Base-by-base conservation (phyloP, 2,888 invertebrate genomes). In the Metallyticus violacea region DNA sequence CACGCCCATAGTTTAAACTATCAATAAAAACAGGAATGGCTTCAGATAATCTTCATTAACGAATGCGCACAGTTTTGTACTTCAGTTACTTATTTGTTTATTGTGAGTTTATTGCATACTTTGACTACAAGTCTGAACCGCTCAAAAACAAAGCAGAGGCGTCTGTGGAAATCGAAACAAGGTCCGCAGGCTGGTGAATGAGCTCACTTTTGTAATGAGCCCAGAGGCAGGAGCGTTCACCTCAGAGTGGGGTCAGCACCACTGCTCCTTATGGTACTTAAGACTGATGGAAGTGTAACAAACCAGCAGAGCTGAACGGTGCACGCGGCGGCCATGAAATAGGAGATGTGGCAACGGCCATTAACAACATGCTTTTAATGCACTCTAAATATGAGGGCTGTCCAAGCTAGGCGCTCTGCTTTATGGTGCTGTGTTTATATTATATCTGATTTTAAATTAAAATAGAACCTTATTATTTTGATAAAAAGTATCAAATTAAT, bases 251-350 rank as follows among this genome's bases (percentile, higher is more conserved):
- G 25, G 40, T 22, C 29, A 22, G 29, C 28, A 9, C 79, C 2
- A 26, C 5, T 6, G 79, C 29, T 81, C 81, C 29, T 30, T 29
- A 28, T 22, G 29, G 29, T 40, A 6, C 81, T 81, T 40, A 7
- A 40, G 26, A 81, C 40, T 30, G 81, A 81, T 40, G 81, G 40
- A 81, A 81, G n/a, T 40, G 40, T 81, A 81, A 81, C 81, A 40
- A 25, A 81, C 81, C 40, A 29, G 40, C 40, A 9, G 7, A 81
- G 81, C 81, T n/a, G 81, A n/a, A 26, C 40, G 1, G 40, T 62
- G 40, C 40, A 62, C 40, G 40, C 40, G 40, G 40, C 40, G 40
- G 40, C 40, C 40, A 62, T 62, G 40, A 62, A 62, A 62, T 22
- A 26, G 40, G 40, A 81, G 26, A 81, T 81, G 81, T 81, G 81